Evolutionary conservation across 2,888 invertebrate species (phyloP).

Genomic region (Cantharis flavilabris): DNA sequence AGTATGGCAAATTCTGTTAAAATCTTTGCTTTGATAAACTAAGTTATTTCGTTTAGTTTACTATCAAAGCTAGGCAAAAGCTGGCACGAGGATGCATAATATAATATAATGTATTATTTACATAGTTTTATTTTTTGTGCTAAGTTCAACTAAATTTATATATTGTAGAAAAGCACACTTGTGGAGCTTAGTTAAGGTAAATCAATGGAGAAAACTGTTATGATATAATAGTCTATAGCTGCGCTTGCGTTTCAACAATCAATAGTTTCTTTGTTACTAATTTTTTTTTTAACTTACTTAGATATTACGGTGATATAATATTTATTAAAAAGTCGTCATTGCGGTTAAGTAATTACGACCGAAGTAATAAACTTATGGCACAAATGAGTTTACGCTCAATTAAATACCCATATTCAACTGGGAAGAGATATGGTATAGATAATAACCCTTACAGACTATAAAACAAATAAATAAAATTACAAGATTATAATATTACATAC

Average conservation of each 20-base stretch:
- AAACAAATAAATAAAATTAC: background rate
- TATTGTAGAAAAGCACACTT: background rate
- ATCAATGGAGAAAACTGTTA: slow-evolving; percentile 22
- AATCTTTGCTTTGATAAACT: background rate
- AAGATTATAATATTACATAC: background rate
- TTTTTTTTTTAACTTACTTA: background rate
- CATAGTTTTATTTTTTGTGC: background rate
- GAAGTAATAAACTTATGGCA: background rate
- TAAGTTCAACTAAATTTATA: background rate
- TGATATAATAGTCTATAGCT: slow-evolving; percentile 14
- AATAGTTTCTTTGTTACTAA: slow-evolving; percentile 17
- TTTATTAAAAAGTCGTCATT: background rate
- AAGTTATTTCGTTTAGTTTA: background rate
- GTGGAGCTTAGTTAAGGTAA: slow-evolving; percentile 19
- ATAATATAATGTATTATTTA: background rate
- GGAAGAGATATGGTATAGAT: background rate
- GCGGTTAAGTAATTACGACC: background rate
- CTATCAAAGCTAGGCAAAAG: background rate
- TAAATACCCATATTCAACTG: background rate
- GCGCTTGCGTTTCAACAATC: slow-evolving; percentile 20
- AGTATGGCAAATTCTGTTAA: background rate
- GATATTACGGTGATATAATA: background rate
- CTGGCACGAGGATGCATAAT: background rate
- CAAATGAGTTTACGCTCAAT: background rate
- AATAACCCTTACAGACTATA: background rate